Evolutionary conservation across 1,140 invertebrate species (phyloP).

Genomic region (Batillaria attramentaria): DNA sequence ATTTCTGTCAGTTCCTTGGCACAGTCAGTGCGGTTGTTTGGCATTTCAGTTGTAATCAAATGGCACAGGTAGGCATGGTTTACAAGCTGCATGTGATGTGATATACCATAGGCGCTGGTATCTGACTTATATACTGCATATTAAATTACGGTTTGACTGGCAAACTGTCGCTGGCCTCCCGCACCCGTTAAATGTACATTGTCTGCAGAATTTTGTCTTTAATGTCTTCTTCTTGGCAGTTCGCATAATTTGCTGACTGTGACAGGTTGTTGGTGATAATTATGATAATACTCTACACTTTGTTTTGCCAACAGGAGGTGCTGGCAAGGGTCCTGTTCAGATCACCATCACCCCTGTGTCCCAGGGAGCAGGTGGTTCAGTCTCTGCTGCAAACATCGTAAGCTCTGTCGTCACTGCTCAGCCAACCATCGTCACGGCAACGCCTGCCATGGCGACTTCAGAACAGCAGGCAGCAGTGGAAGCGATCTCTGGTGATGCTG

Average conservation of each 20-base stretch:
- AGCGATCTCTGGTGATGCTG: slow-evolving; percentile 40
- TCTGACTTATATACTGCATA: no score
- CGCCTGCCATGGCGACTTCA: neutral
- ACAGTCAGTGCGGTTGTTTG: no score
- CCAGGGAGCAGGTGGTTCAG: slow-evolving; percentile 33
- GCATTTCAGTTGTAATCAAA: no score
- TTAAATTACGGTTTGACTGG: no score
- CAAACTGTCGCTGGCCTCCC: no score
- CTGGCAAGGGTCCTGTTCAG: slow-evolving; percentile 53
- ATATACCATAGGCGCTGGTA: no score
- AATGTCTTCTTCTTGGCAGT: no score
- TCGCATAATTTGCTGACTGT: neutral
- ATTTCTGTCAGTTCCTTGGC: no score
- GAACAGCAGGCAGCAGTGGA: slow-evolving; percentile 43
- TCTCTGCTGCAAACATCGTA: slow-evolving; percentile 28
- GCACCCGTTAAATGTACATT: no score
- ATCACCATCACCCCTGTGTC: slow-evolving; percentile 57
- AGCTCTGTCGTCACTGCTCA: slow-evolving; percentile 29
- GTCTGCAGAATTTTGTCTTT: no score
- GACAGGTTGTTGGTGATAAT: neutral
- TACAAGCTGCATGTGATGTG: no score
- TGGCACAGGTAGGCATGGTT: no score
- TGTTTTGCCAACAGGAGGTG: slow-evolving; percentile 24
- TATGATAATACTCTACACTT: neutral
- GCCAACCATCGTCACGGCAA: slow-evolving; percentile 29